phyloP scores from a whole-genome alignment of 2,888 invertebrate species.

The Liposcelis brunnea region DNA sequence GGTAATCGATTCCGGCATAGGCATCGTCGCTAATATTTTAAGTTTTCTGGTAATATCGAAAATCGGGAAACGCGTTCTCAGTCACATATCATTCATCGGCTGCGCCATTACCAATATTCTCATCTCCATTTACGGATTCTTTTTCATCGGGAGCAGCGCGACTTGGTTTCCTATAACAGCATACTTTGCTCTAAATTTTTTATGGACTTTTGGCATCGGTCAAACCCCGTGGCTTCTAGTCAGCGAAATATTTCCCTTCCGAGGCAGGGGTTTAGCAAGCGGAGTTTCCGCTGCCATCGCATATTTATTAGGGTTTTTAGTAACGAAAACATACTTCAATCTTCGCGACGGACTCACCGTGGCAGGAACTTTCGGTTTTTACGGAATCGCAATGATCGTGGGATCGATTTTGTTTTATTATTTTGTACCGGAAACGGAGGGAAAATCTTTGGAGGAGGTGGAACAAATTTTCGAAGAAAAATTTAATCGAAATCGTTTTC shows the following conservation, averaged over 20 bases:
- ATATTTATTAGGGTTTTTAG: conserved; percentile 33
- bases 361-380: conserved; percentile 33
- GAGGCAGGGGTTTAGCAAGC: conserved; percentile 35
- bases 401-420: conserved; percentile 35
- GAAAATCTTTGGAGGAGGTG: conserved; percentile 32
- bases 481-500: conserved; percentile 9
- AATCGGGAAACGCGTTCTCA: conserved; percentile 24
- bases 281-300: conserved; percentile 35
- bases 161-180: too few relatives aligned
- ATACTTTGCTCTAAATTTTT: too few relatives aligned
- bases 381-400: conserved; percentile 28
- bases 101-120: conserved; percentile 18
- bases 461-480: conserved; percentile 28
- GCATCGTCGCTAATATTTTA: too few relatives aligned
- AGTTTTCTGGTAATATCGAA: too few relatives aligned
- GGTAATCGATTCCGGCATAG: too few relatives aligned
- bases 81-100: conserved; percentile 26
- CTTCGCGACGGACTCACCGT: conserved; percentile 29
- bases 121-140: too few relatives aligned
- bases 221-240: conserved; percentile 37
- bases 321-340: conserved; percentile 35
- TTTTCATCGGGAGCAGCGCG: too few relatives aligned
- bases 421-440: conserved; percentile 38
- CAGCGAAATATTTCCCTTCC: conserved; percentile 39
- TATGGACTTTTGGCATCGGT: too few relatives aligned